Percentiles rank a stretch among this genome's conserved stretches.
Conservation (phyloP, 2,888 invertebrate species). For the Cryptosula pallasiana region DNA sequence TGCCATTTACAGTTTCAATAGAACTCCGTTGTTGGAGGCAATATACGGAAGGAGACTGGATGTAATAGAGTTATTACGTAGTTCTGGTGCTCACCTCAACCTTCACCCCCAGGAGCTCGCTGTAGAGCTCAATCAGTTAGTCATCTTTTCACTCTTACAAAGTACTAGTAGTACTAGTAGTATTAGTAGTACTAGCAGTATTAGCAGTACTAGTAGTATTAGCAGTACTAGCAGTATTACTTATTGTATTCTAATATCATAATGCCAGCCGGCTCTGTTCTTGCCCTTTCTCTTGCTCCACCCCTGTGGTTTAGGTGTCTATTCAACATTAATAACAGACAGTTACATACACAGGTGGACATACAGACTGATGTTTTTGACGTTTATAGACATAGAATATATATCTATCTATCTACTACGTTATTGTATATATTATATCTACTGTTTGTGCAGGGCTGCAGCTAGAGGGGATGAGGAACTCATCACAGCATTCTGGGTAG, state of each 20-base stretch:
- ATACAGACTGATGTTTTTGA: too few species aligned
- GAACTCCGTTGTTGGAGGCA: constrained; percentile 64
- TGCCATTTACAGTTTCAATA: constrained; percentile 39
- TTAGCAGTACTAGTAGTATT: too few species aligned
- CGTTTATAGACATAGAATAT: too few species aligned
- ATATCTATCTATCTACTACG: too few species aligned
- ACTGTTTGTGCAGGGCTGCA: constrained; percentile 33
- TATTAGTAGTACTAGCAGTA: too few species aligned
- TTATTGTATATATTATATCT: too few species aligned
- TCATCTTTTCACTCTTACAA: constrained; percentile 66
- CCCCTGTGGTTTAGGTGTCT: too few species aligned
- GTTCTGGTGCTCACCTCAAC: constrained; percentile 67
- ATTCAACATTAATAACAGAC: too few species aligned
- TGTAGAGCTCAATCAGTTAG: constrained; percentile 54
- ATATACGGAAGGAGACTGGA: constrained; percentile 47
- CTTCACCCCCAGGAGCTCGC: constrained; percentile 18
- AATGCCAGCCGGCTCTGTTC: neutral
- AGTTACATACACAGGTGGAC: too few species aligned
- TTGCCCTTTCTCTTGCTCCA: neutral
- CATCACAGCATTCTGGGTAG: constrained; percentile 44
- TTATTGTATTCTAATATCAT: too few species aligned
- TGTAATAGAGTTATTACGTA: constrained; percentile 62
- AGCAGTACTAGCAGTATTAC: too few species aligned
- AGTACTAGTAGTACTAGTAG: constrained; percentile 56
- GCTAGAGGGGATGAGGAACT: constrained; percentile 41